Evolutionary conservation across 2,113 vertebrate genomes (phyloP).

Genomic region (Nothobranchius kuhntae): DNA sequence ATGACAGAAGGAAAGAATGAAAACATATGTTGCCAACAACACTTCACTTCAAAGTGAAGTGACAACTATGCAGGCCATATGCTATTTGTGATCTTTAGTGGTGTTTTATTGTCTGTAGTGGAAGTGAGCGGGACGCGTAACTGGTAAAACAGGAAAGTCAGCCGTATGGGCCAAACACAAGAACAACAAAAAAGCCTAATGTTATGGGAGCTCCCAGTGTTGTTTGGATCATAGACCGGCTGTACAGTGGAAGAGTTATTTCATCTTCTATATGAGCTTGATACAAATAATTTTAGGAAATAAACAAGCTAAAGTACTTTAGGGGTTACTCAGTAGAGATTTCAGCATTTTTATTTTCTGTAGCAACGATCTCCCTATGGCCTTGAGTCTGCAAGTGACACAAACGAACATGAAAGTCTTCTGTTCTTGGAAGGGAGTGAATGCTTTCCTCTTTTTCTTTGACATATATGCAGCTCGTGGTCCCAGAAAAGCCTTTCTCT

Average conservation of each 20-base stretch:
- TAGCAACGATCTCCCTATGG: neutral
- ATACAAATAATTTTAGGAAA: neutral
- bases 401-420: conserved; percentile 13
- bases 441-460: neutral
- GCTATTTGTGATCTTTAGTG: conserved; percentile 19
- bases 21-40: too few relatives aligned
- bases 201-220: neutral
- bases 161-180: neutral
- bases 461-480: neutral
- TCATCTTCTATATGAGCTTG: neutral
- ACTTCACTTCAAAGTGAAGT: conserved; percentile 18
- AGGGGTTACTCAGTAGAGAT: neutral
- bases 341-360: conserved; percentile 5
- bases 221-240: conserved; percentile 6
- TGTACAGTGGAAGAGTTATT: neutral
- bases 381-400: neutral
- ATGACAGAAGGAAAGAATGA: too few relatives aligned
- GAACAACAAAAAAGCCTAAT: neutral
- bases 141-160: conserved; percentile 21
- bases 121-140: conserved; percentile 14
- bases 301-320: neutral
- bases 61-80: conserved; percentile 11
- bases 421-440: neutral
- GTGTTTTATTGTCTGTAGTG: conserved; percentile 21
- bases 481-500: neutral